phyloP scores from a whole-genome alignment of 2,888 invertebrate species.

The Desoria tigrina region DNA sequence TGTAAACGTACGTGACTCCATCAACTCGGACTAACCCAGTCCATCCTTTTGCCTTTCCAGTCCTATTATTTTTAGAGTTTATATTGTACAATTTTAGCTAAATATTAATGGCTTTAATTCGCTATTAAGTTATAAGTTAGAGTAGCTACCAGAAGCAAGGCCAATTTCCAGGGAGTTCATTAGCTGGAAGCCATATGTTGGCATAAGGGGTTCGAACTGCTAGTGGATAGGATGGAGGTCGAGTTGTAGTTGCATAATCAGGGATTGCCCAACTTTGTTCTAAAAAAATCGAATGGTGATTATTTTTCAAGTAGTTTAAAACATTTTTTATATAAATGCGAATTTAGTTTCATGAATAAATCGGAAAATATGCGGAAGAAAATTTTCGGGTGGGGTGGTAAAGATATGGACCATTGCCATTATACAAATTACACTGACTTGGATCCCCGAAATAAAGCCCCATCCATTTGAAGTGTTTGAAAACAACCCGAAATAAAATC shows the following conservation, averaged over 20 bases:
- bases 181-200: conserved; percentile 38
- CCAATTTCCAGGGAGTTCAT: conserved; percentile 48
- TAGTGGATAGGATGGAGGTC: conserved; percentile 39
- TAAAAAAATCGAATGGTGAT: too few relatives aligned
- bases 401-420: too few relatives aligned
- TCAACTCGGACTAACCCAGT: conserved; percentile 46
- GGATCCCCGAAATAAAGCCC: too few relatives aligned
- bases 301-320: too few relatives aligned
- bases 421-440: too few relatives aligned
- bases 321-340: too few relatives aligned
- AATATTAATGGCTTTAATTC: background rate
- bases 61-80: too few relatives aligned
- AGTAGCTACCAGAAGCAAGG: conserved; percentile 37
- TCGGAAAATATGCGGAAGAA: too few relatives aligned
- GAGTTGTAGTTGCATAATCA: conserved; percentile 28
- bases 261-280: conserved; percentile 1
- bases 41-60: conserved; percentile 45
- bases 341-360: too few relatives aligned
- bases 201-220: conserved; percentile 43
- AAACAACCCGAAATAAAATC: too few relatives aligned
- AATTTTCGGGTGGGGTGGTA: too few relatives aligned
- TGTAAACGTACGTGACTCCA: conserved; percentile 33
- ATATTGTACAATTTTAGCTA: background rate
- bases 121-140: background rate
- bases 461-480: too few relatives aligned